Base-by-base conservation (phyloP, 2,888 invertebrate genomes). In the Lydus trimaculatus region DNA sequence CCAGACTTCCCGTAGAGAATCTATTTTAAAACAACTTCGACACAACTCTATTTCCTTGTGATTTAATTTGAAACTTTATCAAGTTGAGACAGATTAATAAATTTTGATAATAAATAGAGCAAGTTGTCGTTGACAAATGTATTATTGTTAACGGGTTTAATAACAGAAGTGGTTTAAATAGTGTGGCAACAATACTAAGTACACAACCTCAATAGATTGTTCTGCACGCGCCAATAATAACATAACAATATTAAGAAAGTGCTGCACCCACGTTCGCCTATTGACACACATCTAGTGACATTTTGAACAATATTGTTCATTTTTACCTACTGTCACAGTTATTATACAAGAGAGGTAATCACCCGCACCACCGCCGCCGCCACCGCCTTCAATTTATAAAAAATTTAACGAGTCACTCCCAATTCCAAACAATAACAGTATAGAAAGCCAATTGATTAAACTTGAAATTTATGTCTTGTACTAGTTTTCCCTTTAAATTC, bases 181-280 rank as follows among this genome's bases (percentile, higher is more conserved):
- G 72, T 78, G 79, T 77, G 75, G 79, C 75, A 78, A 80, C 72
- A 48, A 48, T n/a, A 48, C 48, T 20, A 48, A 48, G 48, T 48
- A 48, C 48, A 75, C 75, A 79, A 73, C 80, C 79, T 79, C 78
- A 76, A 80, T 80, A 77, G 73, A 62, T 48, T 48, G 68, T 70
- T 61, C 68, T 77, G 77, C 79, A 81, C 79, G 79, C 79, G 80
- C 78, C 79, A 76, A 78, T 80, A 80, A 80, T 78, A 78, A 78
- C 73, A 78, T 74, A 81, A 80, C 79, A 79, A 80, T 80, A 82
- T 80, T 79, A 73, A 79, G 77, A 78, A 71, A 78, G 75, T 75
- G 78, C 76, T 78, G 79, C 80, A 76, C 81, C 81, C 77, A 81
- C 78, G 73, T 72, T 79, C 71, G 72, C 75, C 77, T 75, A 79